Evolutionary conservation across 2,888 invertebrate species (phyloP), one percentile per base, ranked within the genome.

Genomic region (Standfussiana lucernea): DNA sequence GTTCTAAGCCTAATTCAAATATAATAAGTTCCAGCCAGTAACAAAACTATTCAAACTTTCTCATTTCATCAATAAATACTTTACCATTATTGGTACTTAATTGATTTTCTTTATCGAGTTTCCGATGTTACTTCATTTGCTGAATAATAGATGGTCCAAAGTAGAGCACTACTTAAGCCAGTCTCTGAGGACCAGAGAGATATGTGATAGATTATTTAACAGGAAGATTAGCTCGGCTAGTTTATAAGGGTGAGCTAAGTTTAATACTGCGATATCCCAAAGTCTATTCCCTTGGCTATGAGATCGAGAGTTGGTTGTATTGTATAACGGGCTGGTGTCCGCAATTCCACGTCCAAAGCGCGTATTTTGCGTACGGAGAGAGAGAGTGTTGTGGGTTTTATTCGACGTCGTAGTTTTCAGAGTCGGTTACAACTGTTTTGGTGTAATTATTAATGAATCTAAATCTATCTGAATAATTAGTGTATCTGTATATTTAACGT

Each of bases 191-290:
- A 72, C 37, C 42, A 45, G 67, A 28, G 62, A 85, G 62, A 85
- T 65, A 65, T 59, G 62, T 78, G 74, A 67, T 75, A 86, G 79
- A 74, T 83, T 83, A 84, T 84, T 69, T 70, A 86, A 37, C 59
- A 61, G 61, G 62, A 66, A 75, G 56, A 74, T 85, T 64, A 72
- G 40, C 42, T 42, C 35, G 32, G 59, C 32, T 62, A 70, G 70
- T 59, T 71, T 37, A 42, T 70, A 68, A 68, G 64, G 62, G 64
- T 32, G 28, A 68, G 37, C 64, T 74, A 61, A 62, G 65, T 72
- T 56, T 59, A 77, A 66, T 64, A 35, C 67, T 70, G 53, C 28
- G 28, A 59, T 59, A 70, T 67, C 32, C 32, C 35, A 32, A 61
- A 61, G 42, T 69, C 2, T 56, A 71, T 65, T 77, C 68, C 68